phyloP scores from a whole-genome alignment of 2,888 invertebrate genomes.

The Drosophila subsilvestris region DNA sequence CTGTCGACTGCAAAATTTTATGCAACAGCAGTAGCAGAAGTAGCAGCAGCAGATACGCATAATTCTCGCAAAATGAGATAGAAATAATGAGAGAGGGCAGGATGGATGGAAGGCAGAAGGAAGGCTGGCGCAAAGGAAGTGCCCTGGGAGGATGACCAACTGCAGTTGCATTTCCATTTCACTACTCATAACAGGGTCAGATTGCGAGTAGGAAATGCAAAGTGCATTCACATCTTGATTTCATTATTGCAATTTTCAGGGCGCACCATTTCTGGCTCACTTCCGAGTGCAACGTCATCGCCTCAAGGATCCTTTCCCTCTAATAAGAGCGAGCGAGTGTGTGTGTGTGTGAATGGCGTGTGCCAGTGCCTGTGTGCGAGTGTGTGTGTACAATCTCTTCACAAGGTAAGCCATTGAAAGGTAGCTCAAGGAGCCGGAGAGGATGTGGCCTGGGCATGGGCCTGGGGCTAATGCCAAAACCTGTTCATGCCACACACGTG shows the following conservation, averaged over 20 bases:
- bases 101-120: no score
- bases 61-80: slow-evolving; percentile 48
- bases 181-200: slow-evolving; percentile 68
- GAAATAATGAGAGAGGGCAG: slow-evolving; percentile 76
- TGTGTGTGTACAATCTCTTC: slow-evolving; percentile 38
- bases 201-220: slow-evolving; percentile 76
- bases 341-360: slow-evolving; percentile 1
- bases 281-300: slow-evolving; percentile 79
- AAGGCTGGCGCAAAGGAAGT: slow-evolving; percentile 7
- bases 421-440: slow-evolving; percentile 49
- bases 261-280: slow-evolving; percentile 53
- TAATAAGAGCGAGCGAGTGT: slow-evolving; percentile 27
- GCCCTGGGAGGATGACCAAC: slow-evolving; percentile 13
- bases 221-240: slow-evolving; percentile 80
- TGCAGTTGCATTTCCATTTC: slow-evolving; percentile 15
- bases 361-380: slow-evolving; percentile 8
- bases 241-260: slow-evolving; percentile 69
- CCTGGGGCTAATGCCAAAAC: slow-evolving; percentile 40
- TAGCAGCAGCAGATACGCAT: slow-evolving; percentile 27
- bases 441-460: neutral
- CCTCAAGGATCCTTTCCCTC: slow-evolving; percentile 42
- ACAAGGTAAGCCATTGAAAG: slow-evolving; percentile 65
- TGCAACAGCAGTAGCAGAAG: slow-evolving; percentile 27
- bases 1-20: slow-evolving; percentile 40
- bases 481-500: slow-evolving; percentile 8